A percentile compares a stretch with the other conserved stretches of the same genome.
These are phyloP conservation scores for Perccottus glenii DNA, from an alignment of 2,113 vertebrate genomes.

Conservation along the genomic window DNA sequence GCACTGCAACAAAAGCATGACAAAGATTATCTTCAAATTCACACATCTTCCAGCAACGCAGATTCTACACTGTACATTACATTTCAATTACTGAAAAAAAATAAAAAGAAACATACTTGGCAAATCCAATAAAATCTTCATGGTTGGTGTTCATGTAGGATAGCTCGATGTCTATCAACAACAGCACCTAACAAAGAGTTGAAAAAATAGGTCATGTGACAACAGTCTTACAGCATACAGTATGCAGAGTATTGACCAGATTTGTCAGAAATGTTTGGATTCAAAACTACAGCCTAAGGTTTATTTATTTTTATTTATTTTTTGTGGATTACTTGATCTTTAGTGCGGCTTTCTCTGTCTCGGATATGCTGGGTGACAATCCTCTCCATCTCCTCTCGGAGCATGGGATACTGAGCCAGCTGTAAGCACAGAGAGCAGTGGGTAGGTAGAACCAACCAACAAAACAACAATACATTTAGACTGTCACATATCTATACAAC, in stretches of 20 bases:
- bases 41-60: not conserved
- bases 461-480: constrained; percentile 5
- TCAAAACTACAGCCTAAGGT: no score
- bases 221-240: no score
- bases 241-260: no score
- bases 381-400: constrained; percentile 98
- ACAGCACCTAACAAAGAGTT: constrained; percentile 84
- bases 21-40: constrained; percentile 10
- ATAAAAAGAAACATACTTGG: constrained; percentile 85
- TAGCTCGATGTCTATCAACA: constrained; percentile 96
- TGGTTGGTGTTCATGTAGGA: constrained; percentile 99
- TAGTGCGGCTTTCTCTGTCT: constrained; percentile 93
- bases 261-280: no score
- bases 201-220: no score
- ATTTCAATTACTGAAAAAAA: not conserved
- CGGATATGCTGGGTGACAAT: constrained; percentile 97
- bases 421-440: constrained; percentile 74
- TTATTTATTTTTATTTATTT: not conserved
- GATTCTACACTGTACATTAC: not conserved
- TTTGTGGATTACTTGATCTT: constrained; percentile 87
- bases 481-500: constrained; percentile 16
- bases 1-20: constrained; percentile 79
- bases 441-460: constrained; percentile 48
- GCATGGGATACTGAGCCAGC: constrained; percentile 95
- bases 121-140: constrained; percentile 98